These are phyloP conservation scores for Pipistrellus pipistrellus DNA, from an alignment of 2,797 vertebrate species.

Conservation along the genomic window DNA sequence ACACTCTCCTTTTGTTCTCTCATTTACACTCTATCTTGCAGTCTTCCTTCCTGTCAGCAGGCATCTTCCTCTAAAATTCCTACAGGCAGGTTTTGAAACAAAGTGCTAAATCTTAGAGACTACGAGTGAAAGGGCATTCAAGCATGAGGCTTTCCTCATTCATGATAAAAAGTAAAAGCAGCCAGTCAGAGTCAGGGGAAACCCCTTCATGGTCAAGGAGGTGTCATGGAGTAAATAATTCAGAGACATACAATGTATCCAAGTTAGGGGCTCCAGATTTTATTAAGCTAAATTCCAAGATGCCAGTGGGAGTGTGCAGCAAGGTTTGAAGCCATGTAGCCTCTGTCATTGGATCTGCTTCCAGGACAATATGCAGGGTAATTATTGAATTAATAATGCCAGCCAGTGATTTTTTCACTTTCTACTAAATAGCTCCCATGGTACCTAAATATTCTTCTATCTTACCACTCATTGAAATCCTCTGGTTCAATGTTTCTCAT, in stretches of 20 bases:
- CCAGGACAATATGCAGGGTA: not conserved
- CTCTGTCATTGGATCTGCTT: not conserved
- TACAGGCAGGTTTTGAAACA: conserved; percentile 2
- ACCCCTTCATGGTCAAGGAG: not conserved
- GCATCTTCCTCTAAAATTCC: too few relatives aligned
- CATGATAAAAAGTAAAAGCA: conserved; percentile 40
- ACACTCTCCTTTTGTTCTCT: too few relatives aligned
- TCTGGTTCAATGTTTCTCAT: conserved; percentile 20
- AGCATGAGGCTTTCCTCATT: not conserved
- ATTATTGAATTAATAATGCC: not conserved
- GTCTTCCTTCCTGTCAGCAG: too few relatives aligned
- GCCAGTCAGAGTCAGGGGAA: not conserved
- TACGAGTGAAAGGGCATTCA: not conserved
- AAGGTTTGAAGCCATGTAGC: not conserved
- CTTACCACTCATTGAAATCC: conserved; percentile 2
- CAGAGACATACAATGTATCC: not conserved
- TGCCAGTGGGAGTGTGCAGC: not conserved
- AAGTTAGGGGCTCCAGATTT: not conserved
- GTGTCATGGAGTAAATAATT: not conserved
- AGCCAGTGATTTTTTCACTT: conserved; percentile 17
- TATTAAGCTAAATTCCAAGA: not conserved
- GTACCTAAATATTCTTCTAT: not conserved
- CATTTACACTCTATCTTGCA: too few relatives aligned
- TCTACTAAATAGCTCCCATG: not conserved
- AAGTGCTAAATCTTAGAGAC: conserved; percentile 29